Conservation (phyloP, 2,113 vertebrate genomes). For the Cathartes aura region DNA sequence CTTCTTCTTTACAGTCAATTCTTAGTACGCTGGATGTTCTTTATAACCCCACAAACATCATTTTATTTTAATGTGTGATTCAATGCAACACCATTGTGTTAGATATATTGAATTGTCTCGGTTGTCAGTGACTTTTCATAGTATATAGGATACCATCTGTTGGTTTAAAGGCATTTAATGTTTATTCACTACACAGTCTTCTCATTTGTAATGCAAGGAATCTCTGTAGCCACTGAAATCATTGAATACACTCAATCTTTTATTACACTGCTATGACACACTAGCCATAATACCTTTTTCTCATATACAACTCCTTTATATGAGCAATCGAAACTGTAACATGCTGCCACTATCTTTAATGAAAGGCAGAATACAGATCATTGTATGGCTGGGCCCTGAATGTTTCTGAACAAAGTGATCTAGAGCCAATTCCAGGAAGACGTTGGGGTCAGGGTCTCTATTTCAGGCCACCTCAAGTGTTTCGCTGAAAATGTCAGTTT, state of each 20-base stretch:
- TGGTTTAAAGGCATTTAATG: constrained; percentile 63
- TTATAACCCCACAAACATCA: constrained; percentile 43
- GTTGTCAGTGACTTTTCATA: constrained; percentile 60
- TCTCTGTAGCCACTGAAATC: constrained; percentile 55
- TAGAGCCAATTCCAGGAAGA: background rate
- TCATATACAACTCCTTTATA: background rate
- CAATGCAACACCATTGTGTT: constrained; percentile 55
- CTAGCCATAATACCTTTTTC: background rate
- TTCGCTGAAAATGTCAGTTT: background rate
- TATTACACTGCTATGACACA: constrained; percentile 15
- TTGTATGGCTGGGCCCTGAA: background rate
- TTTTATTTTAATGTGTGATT: constrained; percentile 67
- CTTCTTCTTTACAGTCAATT: constrained; percentile 35
- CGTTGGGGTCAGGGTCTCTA: background rate
- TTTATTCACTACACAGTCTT: constrained; percentile 51
- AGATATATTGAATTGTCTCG: constrained; percentile 65
- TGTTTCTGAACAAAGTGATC: background rate
- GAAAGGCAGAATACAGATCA: background rate
- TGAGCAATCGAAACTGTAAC: constrained; percentile 17
- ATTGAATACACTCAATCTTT: constrained; percentile 60
- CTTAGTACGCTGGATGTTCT: constrained; percentile 26
- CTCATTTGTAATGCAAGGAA: constrained; percentile 60
- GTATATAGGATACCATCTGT: constrained; percentile 72
- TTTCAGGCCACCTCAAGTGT: background rate
- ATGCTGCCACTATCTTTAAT: background rate